These are phyloP conservation scores for Sphaeridia pumilis DNA, from an alignment of 2,888 invertebrate species.

Conservation along the genomic window DNA sequence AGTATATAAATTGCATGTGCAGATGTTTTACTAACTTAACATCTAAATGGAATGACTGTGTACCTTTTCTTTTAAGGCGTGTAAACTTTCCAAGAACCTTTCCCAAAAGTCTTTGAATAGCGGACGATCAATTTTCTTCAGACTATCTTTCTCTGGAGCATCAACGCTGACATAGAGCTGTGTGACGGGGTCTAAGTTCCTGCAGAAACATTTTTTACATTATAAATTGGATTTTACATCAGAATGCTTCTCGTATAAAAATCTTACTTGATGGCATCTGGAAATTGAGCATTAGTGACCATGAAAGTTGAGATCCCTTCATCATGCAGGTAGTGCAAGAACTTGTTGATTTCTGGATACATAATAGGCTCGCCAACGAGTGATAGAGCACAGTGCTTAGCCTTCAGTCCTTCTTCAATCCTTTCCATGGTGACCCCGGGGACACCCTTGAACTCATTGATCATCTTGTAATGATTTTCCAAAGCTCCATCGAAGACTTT, in stretches of 20 bases:
- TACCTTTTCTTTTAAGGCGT: slow-evolving; percentile 43
- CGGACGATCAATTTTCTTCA: slow-evolving; percentile 49
- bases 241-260: neutral
- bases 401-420: slow-evolving; percentile 44
- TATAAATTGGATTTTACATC: neutral
- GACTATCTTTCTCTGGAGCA: slow-evolving; percentile 46
- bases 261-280: slow-evolving; percentile 45
- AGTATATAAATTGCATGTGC: neutral
- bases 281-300: slow-evolving; percentile 51
- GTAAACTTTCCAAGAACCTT: slow-evolving; percentile 45
- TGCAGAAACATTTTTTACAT: slow-evolving; percentile 12
- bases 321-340: slow-evolving; percentile 43
- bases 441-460: slow-evolving; percentile 45
- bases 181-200: slow-evolving; percentile 44
- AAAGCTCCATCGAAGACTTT: slow-evolving; percentile 45
- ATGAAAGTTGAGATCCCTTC: slow-evolving; percentile 47
- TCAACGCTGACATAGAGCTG: slow-evolving; percentile 51
- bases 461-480: slow-evolving; percentile 45
- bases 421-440: slow-evolving; percentile 46
- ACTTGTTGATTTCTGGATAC: slow-evolving; percentile 49
- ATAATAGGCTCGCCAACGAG: slow-evolving; percentile 51
- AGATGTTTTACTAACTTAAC: neutral
- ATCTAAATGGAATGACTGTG: neutral
- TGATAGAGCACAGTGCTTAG: slow-evolving; percentile 48
- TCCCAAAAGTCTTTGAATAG: slow-evolving; percentile 50